phyloP scores from a whole-genome alignment of 2,113 vertebrate genomes.

The Siphamia tubifer region DNA sequence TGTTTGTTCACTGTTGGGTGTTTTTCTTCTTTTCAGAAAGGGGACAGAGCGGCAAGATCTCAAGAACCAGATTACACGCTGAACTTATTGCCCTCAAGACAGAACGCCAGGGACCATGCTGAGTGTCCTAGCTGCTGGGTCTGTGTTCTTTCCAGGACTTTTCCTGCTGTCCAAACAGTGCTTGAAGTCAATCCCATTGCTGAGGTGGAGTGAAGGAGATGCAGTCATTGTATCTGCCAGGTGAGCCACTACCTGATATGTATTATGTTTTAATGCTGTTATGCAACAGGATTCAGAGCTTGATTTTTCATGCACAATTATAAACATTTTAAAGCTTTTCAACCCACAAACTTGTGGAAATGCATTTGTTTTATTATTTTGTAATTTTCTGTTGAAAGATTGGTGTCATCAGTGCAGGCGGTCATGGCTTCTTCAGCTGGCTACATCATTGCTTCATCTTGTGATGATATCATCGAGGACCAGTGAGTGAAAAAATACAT shows the following conservation, averaged over 20 bases:
- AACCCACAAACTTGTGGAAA: background rate
- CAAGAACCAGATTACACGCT: slow-evolving; percentile 59
- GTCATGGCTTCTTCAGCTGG: slow-evolving; percentile 90
- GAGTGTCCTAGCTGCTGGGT: slow-evolving; percentile 85
- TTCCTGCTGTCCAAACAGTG: slow-evolving; percentile 88
- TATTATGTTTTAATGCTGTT: no score
- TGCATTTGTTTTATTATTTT: background rate
- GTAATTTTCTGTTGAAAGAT: slow-evolving; percentile 58
- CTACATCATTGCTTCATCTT: slow-evolving; percentile 88
- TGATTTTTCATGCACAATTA: no score
- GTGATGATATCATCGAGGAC: slow-evolving; percentile 88
- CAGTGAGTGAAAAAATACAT: slow-evolving; percentile 79
- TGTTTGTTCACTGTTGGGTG: background rate
- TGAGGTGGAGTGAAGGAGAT: slow-evolving; percentile 88
- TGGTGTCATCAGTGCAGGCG: slow-evolving; percentile 89
- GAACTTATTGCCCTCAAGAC: slow-evolving; percentile 49
- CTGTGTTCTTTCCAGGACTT: slow-evolving; percentile 89
- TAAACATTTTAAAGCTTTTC: background rate
- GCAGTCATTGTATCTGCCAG: slow-evolving; percentile 89
- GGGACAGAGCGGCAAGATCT: slow-evolving; percentile 47
- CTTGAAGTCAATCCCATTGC: slow-evolving; percentile 82
- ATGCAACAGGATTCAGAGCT: no score
- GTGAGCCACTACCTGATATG: slow-evolving; percentile 75
- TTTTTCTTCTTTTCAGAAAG: slow-evolving; percentile 53
- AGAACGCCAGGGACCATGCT: slow-evolving; percentile 80